A percentile compares a stretch with the other conserved stretches of the same genome.
Evolutionary conservation across 2,888 invertebrate species (phyloP).

Genomic region (Nineta flava): DNA sequence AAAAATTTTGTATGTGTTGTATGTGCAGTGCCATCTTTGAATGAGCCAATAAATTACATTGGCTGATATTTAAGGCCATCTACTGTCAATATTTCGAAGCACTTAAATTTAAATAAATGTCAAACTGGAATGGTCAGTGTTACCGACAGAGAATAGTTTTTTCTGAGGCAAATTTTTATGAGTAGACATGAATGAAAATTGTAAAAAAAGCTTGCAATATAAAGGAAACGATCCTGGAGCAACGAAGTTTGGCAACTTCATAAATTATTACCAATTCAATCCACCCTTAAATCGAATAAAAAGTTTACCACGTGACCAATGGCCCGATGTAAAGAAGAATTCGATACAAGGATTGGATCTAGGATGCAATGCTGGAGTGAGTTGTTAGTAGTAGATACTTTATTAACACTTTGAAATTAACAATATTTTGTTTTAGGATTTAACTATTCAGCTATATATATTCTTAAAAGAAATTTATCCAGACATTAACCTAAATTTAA

Average conservation of each 20-base stretch:
- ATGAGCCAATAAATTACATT: not conserved
- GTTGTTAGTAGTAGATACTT: constrained; percentile 11
- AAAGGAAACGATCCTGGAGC: constrained; percentile 55
- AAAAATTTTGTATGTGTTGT: too few species aligned
- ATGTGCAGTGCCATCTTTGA: too few species aligned
- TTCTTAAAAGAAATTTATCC: constrained; percentile 32
- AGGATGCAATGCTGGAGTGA: constrained; percentile 66
- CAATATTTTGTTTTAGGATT: constrained; percentile 30
- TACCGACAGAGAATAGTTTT: not conserved
- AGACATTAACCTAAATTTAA: constrained; percentile 26
- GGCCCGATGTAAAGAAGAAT: constrained; percentile 17
- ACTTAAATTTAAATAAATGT: not conserved
- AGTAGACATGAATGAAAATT: not conserved
- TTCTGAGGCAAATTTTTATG: not conserved
- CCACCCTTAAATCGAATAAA: constrained; percentile 48
- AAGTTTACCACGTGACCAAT: constrained; percentile 38
- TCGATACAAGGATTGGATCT: constrained; percentile 45
- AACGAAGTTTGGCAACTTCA: constrained; percentile 67
- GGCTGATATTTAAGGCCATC: not conserved
- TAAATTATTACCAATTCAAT: constrained; percentile 75
- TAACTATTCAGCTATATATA: constrained; percentile 42
- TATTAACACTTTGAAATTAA: constrained; percentile 1
- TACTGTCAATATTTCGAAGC: not conserved
- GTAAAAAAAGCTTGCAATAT: constrained; percentile 25
- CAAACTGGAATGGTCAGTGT: not conserved